Conservation (phyloP, 1,140 invertebrate genomes). For the Ips nitidus region DNA sequence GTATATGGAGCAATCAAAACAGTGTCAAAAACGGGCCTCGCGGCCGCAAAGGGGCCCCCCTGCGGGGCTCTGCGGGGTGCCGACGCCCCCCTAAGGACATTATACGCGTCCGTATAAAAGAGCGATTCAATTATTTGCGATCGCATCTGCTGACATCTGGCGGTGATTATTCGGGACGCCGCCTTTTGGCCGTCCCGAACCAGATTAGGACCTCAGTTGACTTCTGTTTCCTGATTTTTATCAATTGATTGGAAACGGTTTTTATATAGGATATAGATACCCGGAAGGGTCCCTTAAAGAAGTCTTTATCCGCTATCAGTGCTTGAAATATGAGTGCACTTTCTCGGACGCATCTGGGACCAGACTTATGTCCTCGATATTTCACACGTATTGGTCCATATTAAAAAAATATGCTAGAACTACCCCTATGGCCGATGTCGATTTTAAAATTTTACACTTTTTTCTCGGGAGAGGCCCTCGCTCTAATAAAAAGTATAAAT, state of each 20-base stretch:
- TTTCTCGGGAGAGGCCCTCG: not conserved
- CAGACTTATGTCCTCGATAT: constrained; percentile 16
- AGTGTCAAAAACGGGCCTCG: not conserved
- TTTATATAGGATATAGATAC: constrained; percentile 1
- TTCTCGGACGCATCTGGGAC: constrained; percentile 10
- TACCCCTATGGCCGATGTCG: not conserved
- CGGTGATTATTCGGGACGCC: constrained; percentile 51
- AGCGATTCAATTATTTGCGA: constrained; percentile 52
- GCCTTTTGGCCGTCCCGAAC: constrained; percentile 45
- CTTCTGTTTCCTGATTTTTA: constrained; percentile 24
- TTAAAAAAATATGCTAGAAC: constrained; percentile 14
- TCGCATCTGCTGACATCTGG: constrained; percentile 53
- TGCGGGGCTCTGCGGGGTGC: constrained; percentile 43
- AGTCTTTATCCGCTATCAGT: not conserved
- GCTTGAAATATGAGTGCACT: not conserved
- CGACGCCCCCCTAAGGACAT: constrained; percentile 48
- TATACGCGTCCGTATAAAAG: constrained; percentile 51
- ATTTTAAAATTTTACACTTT: constrained; percentile 34
- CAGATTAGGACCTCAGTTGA: constrained; percentile 45
- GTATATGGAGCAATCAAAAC: constrained; percentile 7
- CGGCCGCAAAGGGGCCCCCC: constrained; percentile 13
- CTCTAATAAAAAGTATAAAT: constrained; percentile 33
- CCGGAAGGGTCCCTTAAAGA: not conserved
- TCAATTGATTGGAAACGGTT: constrained; percentile 15
- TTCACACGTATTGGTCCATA: constrained; percentile 25